Conservation (phyloP, 2,888 invertebrate genomes). For the Melangyna quadrimaculata region DNA sequence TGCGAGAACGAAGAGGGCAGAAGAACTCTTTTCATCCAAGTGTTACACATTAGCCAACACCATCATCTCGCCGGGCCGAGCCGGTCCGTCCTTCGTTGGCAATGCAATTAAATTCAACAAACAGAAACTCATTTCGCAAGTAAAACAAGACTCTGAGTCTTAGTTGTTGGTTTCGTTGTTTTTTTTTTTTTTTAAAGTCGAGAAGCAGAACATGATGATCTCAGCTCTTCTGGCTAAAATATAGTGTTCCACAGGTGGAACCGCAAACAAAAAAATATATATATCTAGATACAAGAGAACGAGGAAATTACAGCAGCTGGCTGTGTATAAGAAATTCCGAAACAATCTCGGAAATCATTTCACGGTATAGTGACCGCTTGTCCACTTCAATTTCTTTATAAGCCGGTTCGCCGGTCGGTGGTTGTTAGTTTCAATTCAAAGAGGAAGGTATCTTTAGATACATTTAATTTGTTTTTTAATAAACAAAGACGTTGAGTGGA, state of each 20-base stretch:
- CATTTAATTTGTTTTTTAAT: background rate
- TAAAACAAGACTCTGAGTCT: slow-evolving; percentile 10
- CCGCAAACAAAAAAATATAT: background rate
- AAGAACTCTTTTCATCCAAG: slow-evolving; percentile 36
- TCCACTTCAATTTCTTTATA: background rate
- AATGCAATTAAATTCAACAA: slow-evolving; percentile 65
- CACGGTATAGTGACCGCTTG: slow-evolving; percentile 62
- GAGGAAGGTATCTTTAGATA: background rate
- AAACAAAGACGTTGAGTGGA: slow-evolving; percentile 26
- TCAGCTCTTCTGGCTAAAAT: slow-evolving; percentile 32
- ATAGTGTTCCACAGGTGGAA: slow-evolving; percentile 60
- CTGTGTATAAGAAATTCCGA: slow-evolving; percentile 57
- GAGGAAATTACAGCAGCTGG: slow-evolving; percentile 58
- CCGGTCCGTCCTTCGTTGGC: slow-evolving; percentile 45
- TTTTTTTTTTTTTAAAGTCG: background rate
- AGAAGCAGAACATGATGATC: slow-evolving; percentile 49
- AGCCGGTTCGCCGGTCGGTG: background rate
- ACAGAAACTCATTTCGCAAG: slow-evolving; percentile 50
- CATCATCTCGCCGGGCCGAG: slow-evolving; percentile 15
- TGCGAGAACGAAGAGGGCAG: background rate
- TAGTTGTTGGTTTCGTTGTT: background rate
- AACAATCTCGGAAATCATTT: slow-evolving; percentile 65
- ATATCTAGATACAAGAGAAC: slow-evolving; percentile 23
- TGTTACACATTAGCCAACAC: slow-evolving; percentile 67
- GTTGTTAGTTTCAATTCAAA: background rate